phyloP scores from a whole-genome alignment of 2,888 invertebrate species.

The Amorpha juglandis region DNA sequence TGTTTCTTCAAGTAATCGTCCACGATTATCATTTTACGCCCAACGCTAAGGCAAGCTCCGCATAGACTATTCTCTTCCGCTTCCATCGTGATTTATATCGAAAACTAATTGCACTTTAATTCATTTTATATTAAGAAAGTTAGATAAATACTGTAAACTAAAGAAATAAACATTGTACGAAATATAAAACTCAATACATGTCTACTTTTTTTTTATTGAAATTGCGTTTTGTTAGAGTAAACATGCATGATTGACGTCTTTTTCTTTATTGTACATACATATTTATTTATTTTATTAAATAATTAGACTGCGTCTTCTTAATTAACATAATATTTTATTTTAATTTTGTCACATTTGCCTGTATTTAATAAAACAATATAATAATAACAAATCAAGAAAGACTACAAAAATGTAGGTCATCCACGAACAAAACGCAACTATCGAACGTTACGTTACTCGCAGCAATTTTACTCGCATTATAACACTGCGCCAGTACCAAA shows the following conservation, averaged over 20 bases:
- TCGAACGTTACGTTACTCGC: background rate
- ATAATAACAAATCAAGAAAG: too few species aligned
- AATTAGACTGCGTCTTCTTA: too few species aligned
- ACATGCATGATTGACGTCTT: background rate
- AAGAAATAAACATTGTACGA: background rate
- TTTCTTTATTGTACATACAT: background rate
- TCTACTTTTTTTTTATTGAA: background rate
- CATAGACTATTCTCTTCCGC: slow-evolving; percentile 46
- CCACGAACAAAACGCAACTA: background rate
- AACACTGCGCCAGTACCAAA: too few species aligned
- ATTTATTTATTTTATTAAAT: too few species aligned
- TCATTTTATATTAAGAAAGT: background rate
- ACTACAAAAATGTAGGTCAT: background rate
- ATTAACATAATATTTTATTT: too few species aligned
- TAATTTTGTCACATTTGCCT: too few species aligned
- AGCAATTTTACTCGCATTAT: background rate
- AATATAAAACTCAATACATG: slow-evolving; percentile 10
- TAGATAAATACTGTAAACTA: background rate
- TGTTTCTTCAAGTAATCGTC: slow-evolving; percentile 48
- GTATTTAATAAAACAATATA: too few species aligned
- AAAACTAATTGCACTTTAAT: slow-evolving; percentile 15
- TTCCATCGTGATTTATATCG: slow-evolving; percentile 38
- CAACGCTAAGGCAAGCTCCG: slow-evolving; percentile 60
- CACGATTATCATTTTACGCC: slow-evolving; percentile 57
- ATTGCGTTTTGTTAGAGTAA: background rate